Conservation (phyloP, 2,888 invertebrate species). For the Tetropium fuscum region DNA sequence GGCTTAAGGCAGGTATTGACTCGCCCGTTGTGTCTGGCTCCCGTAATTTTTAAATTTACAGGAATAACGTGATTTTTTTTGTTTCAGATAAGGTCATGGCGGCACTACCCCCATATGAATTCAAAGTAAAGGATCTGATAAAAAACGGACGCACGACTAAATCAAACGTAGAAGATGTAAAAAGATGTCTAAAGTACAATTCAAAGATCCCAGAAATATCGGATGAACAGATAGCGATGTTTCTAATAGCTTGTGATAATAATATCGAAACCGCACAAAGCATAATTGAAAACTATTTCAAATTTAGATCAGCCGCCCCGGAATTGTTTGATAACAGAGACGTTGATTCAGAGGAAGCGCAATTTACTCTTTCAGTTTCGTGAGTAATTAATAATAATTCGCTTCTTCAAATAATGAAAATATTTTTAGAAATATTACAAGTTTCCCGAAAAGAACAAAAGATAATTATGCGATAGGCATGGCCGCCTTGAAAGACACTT, state of each 20-base stretch:
- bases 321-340: slow-evolving; percentile 74
- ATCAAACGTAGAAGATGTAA: slow-evolving; percentile 52
- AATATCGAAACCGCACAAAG: slow-evolving; percentile 70
- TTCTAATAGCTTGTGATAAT: slow-evolving; percentile 75
- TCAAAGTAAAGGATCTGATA: slow-evolving; percentile 45
- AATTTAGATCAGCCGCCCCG: slow-evolving; percentile 70
- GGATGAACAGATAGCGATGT: slow-evolving; percentile 74
- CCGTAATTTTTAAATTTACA: too few relatives aligned
- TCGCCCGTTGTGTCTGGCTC: too few relatives aligned
- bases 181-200: slow-evolving; percentile 50
- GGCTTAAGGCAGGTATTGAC: too few relatives aligned
- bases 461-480: slow-evolving; percentile 47
- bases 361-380: slow-evolving; percentile 68
- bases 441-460: slow-evolving; percentile 51
- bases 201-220: slow-evolving; percentile 60
- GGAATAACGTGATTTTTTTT: too few relatives aligned
- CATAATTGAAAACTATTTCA: slow-evolving; percentile 75
- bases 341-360: slow-evolving; percentile 60
- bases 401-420: not conserved
- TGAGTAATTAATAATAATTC: slow-evolving; percentile 63
- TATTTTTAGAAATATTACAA: slow-evolving; percentile 44
- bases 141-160: slow-evolving; percentile 43
- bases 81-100: slow-evolving; percentile 36
- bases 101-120: slow-evolving; percentile 37
- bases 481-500: slow-evolving; percentile 48